phyloP scores from a whole-genome alignment of 2,888 invertebrate genomes.

The Drosophila hamatofila region DNA sequence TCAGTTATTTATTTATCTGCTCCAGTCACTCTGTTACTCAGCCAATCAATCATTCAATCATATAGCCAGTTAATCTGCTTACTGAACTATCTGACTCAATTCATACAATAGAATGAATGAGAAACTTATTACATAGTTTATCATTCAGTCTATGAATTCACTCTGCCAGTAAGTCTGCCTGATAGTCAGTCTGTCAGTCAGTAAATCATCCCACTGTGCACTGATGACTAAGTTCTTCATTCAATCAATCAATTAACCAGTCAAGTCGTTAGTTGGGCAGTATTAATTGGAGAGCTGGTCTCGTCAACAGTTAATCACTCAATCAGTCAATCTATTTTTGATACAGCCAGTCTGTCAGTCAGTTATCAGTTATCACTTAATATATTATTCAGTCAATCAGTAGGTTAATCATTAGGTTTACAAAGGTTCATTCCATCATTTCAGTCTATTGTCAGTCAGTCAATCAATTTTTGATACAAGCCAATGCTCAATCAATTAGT shows the following conservation, averaged over 20 bases:
- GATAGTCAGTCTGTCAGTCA: background rate
- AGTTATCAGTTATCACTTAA: too few species aligned
- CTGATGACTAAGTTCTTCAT: background rate
- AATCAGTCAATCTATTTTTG: background rate
- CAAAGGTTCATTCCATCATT: too few species aligned
- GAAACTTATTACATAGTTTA: background rate
- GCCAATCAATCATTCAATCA: background rate
- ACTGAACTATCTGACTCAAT: background rate
- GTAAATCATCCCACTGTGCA: too few species aligned
- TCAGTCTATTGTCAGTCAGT: too few species aligned
- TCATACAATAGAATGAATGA: background rate
- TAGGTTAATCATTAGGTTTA: too few species aligned
- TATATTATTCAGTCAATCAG: background rate
- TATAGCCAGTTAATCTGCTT: background rate
- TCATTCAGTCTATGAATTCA: background rate
- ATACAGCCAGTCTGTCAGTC: too few species aligned
- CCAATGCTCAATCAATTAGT: too few species aligned
- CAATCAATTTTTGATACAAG: background rate
- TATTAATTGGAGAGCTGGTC: background rate
- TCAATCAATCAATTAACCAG: background rate
- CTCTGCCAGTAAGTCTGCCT: background rate
- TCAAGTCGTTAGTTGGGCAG: background rate
- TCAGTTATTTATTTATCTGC: background rate
- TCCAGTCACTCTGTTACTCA: background rate
- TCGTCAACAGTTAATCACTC: background rate